Conservation (phyloP, 2,888 invertebrate species). For the Yponomeuta evonymella region DNA sequence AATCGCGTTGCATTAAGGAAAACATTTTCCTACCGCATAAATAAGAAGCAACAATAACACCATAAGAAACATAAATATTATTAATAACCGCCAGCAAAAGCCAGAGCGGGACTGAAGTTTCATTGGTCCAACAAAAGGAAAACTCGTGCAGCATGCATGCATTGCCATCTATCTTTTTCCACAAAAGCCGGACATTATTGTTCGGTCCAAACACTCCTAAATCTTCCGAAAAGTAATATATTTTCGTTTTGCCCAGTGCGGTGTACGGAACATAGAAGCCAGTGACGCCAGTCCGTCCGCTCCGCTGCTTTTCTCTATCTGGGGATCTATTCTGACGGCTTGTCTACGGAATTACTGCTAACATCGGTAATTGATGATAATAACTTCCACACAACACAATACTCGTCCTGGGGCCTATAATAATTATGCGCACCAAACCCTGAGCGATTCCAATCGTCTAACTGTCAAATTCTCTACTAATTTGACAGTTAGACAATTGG, state of each 20-base stretch:
- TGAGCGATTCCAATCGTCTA: too few species aligned
- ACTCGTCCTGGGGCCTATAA: too few species aligned
- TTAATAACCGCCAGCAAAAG: conserved; percentile 55
- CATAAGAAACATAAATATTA: conserved; percentile 62
- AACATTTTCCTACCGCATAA: conserved; percentile 41
- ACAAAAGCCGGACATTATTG: conserved; percentile 78
- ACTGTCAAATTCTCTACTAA: too few species aligned
- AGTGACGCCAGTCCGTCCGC: conserved; percentile 59
- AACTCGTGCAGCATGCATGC: conserved; percentile 70
- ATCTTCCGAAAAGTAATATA: conserved; percentile 77
- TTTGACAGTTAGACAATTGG: too few species aligned
- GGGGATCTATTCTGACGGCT: conserved; percentile 50
- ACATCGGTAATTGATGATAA: too few species aligned
- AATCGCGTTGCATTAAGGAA: conserved; percentile 31
- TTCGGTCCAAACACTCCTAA: conserved; percentile 78
- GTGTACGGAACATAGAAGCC: conserved; percentile 61
- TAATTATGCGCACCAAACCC: too few species aligned
- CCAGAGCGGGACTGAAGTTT: conserved; percentile 56
- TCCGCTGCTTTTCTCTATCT: conserved; percentile 56
- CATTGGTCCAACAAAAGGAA: conserved; percentile 70
- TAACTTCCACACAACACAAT: too few species aligned
- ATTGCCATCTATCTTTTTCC: conserved; percentile 76
- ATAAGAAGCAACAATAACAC: conserved; percentile 47
- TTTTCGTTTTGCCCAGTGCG: conserved; percentile 76
- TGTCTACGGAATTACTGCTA: too few species aligned